Conservation (phyloP, 2,113 vertebrate species). For the Paracyprichromis sp. region DNA sequence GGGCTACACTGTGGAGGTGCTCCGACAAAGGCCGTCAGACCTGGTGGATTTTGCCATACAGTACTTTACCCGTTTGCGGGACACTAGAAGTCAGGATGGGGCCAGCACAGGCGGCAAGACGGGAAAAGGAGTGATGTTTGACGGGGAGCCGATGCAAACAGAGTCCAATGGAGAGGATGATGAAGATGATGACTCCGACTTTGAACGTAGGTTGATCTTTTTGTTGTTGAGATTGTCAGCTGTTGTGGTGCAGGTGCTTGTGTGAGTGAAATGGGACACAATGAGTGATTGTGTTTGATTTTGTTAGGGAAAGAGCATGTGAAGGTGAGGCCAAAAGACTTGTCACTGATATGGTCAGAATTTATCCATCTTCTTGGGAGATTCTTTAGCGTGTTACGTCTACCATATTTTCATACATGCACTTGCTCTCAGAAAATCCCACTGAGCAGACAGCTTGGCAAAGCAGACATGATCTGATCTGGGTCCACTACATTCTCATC, state of each 20-base stretch:
- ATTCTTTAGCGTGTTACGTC: background rate
- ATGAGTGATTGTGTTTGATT: background rate
- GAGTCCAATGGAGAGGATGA: constrained; percentile 85
- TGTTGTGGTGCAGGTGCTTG: background rate
- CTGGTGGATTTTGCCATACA: constrained; percentile 92
- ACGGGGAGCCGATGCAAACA: constrained; percentile 80
- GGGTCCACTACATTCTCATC: background rate
- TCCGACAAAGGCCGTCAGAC: constrained; percentile 87
- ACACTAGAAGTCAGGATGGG: constrained; percentile 77
- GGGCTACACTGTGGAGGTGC: constrained; percentile 95
- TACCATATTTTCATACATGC: background rate
- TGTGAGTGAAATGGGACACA: background rate
- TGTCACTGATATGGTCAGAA: background rate
- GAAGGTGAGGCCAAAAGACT: background rate
- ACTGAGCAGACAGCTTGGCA: background rate
- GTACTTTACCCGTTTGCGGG: constrained; percentile 88
- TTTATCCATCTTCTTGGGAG: background rate
- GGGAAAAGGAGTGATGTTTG: constrained; percentile 74
- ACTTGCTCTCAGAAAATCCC: background rate
- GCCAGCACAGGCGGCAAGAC: constrained; percentile 55
- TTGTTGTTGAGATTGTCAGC: background rate
- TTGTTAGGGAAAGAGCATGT: background rate
- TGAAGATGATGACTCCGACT: constrained; percentile 82
- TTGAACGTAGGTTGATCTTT: constrained; percentile 80
- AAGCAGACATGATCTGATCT: background rate